Conservation (phyloP, 2,797 vertebrate genomes). For the Sebastes hubbsi region DNA sequence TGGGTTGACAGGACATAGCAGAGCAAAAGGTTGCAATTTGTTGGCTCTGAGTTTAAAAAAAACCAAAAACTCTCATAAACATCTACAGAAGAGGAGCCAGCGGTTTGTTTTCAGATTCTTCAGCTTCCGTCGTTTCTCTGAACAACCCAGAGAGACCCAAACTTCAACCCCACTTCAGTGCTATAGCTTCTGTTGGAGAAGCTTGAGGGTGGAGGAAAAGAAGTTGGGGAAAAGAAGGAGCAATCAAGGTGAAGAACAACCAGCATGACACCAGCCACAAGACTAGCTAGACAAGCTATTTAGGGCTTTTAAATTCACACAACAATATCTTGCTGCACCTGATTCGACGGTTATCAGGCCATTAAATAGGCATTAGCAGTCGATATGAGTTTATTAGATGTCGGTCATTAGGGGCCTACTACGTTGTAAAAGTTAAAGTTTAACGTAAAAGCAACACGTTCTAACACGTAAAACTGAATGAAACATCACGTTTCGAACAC, state of each 20-base stretch:
- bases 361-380: too few relatives aligned
- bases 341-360: too few relatives aligned
- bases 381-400: too few relatives aligned
- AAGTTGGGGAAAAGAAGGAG: neutral
- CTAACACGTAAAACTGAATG: too few relatives aligned
- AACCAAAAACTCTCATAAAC: neutral
- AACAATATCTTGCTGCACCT: neutral
- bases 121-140: neutral
- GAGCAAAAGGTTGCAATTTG: conserved; percentile 7
- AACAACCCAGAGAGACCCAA: neutral
- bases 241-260: neutral
- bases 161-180: neutral
- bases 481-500: too few relatives aligned
- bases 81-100: neutral
- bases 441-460: too few relatives aligned
- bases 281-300: neutral
- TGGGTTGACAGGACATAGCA: neutral
- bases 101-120: neutral
- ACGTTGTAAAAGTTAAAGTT: too few relatives aligned
- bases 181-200: neutral
- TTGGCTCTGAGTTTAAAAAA: neutral
- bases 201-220: neutral
- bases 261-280: neutral
- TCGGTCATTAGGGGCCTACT: too few relatives aligned
- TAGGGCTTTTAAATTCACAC: neutral